Base-by-base conservation (phyloP, 2,888 invertebrate genomes). In the Acrocyrtus sp. region DNA sequence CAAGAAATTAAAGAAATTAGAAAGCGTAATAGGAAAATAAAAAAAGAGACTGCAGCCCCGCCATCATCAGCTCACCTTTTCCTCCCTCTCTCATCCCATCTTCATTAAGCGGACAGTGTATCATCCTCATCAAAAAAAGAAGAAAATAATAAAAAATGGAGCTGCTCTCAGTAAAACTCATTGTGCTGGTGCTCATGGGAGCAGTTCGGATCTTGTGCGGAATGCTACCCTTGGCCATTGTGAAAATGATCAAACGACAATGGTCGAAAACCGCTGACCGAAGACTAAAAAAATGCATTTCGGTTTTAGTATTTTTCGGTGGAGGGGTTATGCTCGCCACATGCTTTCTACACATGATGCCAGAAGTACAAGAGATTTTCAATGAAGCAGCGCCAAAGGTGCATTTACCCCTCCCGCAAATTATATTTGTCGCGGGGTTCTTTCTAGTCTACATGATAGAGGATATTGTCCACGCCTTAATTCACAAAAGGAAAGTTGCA, bases 321-420 rank as follows among this genome's bases (percentile, higher is more conserved):
- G 88, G 88, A 8, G 88, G 88, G 8, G 87, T 88, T 2, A 82
- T 88, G n/a, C 84, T 88, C 63, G 87, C 88, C 29, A 88, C 88
- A 1, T 87, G 87, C 72, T 87, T 88, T 78, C 83, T 87, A n/a
- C 88, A 88, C 81, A 86, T 88, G 85, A 85, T 88, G 80, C 86
- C 87, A 1, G 88, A 88, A 82, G 86, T 87, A 1, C 84, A 86
- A 65, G 84, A 84, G 48, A 51, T 56, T 48, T 69, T 73, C 50
- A 63, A 68, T 51, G 72, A 48, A 74, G 56, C 77, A 51, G 47
- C 72, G 61, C 67, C 77, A 12, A 26, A 75, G 58, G 51, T 69
- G 70, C 41, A 74, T 72, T 29, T 84, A 83, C 78, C 88, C 86
- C 0, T 83, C 85, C 48, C 87, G 0, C 88, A 88, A 80, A 80